Evolutionary conservation across 2,888 invertebrate species (phyloP), one percentile per base, ranked within the genome.

Genomic region (Augiades crinisus): DNA sequence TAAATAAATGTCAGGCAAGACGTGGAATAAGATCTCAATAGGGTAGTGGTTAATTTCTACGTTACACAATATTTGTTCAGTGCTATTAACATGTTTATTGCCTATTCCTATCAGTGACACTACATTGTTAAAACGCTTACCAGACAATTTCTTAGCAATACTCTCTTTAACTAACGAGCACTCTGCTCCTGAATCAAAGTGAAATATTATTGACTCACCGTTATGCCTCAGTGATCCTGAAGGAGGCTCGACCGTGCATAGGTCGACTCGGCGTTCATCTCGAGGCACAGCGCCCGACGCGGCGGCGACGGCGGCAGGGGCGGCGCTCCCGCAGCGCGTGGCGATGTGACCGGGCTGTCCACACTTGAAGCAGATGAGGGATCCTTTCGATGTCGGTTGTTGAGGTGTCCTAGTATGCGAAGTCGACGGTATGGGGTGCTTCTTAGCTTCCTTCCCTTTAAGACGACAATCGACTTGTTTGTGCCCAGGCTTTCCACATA

Each of bases 161-260:
- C 59, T 59, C 19, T 61, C 60, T 0, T 61, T 54, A 2, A 64
- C 54, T 0, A 64, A 5, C 4, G 65, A 65, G 41, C 63, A 64
- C 13, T 67, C 65, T 0, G 64, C 63, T 3, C 64, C 65, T 13
- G 47, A 56, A 53, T 56, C 49, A 30, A 53, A 53, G 37, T 50
- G 21, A 45, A 43, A 50, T 53, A 44, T 47, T 38, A 47, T 55
- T 5, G 8, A 8, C 44, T 21, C 7, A 44, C 44, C 44, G 2
- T 19, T 1, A 21, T 44, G 44, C 2, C 2, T 30, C 1, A 41
- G 19, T 33, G 21, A 1, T 13, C 38, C 38, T 7, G 38, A 22
- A 7, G 38, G 38, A 3, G 38, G 22, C 14, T 22, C 38, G 22
- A 40, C 40, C 24, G 5, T 1, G 14, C 24, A 40, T 5, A 24